Base-by-base conservation (phyloP, 2,888 invertebrate genomes). In the Euclidia mi region DNA sequence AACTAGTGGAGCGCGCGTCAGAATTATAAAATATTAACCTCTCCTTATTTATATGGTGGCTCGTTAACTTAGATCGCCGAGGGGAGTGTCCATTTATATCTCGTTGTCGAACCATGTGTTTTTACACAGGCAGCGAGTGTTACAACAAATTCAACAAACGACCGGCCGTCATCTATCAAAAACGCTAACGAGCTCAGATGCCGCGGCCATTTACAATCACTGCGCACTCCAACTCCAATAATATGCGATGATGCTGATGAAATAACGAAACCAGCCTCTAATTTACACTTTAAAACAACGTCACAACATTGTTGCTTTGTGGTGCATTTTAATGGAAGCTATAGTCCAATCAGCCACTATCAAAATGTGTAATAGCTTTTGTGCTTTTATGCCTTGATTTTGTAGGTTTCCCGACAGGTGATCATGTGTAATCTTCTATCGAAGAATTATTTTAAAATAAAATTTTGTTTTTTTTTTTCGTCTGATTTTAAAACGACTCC, bases 111-210 rank as follows among this genome's bases (percentile, higher is more conserved):
- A 90, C 89, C 83, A 82, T 88, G 86, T 91, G 90, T 91, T 93
- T 92, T 92, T 91, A 92, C 91, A 89, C 84, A 79, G 84, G 76
- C 84, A 82, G 82, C 86, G 84, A 85, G 87, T 89, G 90, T 90
- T 90, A 90, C 88, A 90, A 90, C 91, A 89, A 92, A 92, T 92
- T 89, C 90, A 88, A 93, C 93, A 90, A 91, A 91, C 90, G 87
- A 90, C 87, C 90, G 87, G 85, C 80, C 89, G 90, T 92, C 93
- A 94, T 94, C 93, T 94, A 94, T 94, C 94, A 94, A 92, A 92
- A 91, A 91, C 89, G 82, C 90, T 94, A 94, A 94, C 94, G 94
- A 94, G 92, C 90, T 83, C 78, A 79, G 90, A 92, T 90, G 89
- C 91, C 84, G 88, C 85, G 87, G 85, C 88, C 81, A 87, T 91